These are phyloP conservation scores for Eupeodes corollae DNA, from an alignment of 1,140 invertebrate genomes.

Conservation along the genomic window DNA sequence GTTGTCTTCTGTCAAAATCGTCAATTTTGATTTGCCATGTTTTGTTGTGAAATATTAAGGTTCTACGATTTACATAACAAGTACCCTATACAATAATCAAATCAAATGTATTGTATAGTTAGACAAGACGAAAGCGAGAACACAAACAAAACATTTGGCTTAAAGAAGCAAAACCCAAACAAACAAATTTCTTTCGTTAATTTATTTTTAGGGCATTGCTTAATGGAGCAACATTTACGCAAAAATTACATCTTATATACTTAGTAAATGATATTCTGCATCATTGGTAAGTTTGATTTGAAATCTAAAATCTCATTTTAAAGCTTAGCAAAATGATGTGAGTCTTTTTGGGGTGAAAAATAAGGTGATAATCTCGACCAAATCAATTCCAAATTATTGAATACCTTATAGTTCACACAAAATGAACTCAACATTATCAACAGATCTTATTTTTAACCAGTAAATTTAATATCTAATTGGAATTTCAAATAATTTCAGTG, in stretches of 20 bases:
- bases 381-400: too few species aligned
- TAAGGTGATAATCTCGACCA: too few species aligned
- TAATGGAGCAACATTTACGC: constrained; percentile 66
- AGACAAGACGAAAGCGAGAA: neutral
- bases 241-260: constrained; percentile 94
- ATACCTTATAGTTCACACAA: too few species aligned
- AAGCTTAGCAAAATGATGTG: too few species aligned
- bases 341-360: too few species aligned
- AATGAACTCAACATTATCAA: too few species aligned
- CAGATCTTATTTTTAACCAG: too few species aligned
- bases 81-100: neutral
- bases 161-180: constrained; percentile 1
- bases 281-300: constrained; percentile 75
- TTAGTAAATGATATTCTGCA: constrained; percentile 95
- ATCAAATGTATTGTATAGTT: neutral
- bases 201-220: constrained; percentile 59
- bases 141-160: constrained; percentile 19
- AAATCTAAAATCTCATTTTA: neutral
- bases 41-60: too few species aligned
- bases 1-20: neutral
- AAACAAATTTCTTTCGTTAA: constrained; percentile 34
- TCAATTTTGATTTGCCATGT: too few species aligned
- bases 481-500: constrained; percentile 48
- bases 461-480: too few species aligned
- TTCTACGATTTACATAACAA: too few species aligned